Evolutionary conservation across 2,888 invertebrate genomes (phyloP).

Genomic region (Poecilus cupreus): DNA sequence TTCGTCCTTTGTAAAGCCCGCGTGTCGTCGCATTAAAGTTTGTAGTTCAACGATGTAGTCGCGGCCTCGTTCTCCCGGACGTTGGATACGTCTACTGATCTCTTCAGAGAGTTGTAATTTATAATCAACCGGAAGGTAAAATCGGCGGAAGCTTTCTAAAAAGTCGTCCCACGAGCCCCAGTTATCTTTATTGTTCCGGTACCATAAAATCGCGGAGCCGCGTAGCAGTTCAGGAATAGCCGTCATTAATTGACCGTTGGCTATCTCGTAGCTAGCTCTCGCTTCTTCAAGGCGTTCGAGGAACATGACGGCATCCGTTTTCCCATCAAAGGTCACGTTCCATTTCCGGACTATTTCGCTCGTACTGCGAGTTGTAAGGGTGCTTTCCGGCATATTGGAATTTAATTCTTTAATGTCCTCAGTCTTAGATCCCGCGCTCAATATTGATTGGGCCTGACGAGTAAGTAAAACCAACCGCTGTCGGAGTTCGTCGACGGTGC

Average conservation of each 20-base stretch:
- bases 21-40: constrained; percentile 12
- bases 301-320: constrained; percentile 32
- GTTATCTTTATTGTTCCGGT: constrained; percentile 14
- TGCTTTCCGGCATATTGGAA: too few species aligned
- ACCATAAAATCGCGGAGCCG: constrained; percentile 37
- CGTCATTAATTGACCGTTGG: neutral
- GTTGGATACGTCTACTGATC: neutral
- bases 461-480: neutral
- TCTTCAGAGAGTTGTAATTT: neutral
- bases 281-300: constrained; percentile 31
- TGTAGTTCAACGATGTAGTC: neutral
- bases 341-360: too few species aligned
- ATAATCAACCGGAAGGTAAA: too few species aligned
- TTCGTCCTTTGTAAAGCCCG: neutral
- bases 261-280: constrained; percentile 1
- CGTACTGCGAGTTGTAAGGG: neutral
- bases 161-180: constrained; percentile 32
- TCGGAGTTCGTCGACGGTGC: neutral
- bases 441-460: too few species aligned
- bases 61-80: neutral
- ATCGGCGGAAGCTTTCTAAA: neutral
- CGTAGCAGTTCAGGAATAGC: constrained; percentile 43
- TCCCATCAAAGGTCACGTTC: constrained; percentile 34
- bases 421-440: too few species aligned
- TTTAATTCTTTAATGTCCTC: too few species aligned